These are phyloP conservation scores for Drosophila neotestacea DNA, from an alignment of 2,888 invertebrate genomes.

Conservation along the genomic window DNA sequence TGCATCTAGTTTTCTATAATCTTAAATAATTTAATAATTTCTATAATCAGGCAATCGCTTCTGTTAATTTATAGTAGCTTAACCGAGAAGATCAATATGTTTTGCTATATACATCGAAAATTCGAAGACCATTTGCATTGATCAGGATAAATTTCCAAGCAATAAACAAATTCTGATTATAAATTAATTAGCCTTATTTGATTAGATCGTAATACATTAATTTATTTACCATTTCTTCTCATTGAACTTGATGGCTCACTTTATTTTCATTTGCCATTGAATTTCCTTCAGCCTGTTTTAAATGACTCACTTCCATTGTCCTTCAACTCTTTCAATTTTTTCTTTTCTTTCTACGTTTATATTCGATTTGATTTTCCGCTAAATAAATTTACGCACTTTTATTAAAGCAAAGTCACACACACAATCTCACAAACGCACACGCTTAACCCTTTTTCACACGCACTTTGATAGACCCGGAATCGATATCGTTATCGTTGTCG, in stretches of 20 bases:
- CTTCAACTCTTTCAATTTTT: slow-evolving; percentile 5
- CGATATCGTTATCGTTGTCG: not conserved
- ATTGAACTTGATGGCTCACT: not conserved
- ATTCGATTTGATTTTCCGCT: slow-evolving; percentile 14
- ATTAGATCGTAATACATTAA: not conserved
- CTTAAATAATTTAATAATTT: too few species aligned
- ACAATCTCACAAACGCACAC: not conserved
- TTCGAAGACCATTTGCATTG: not conserved
- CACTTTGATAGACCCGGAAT: slow-evolving; percentile 1
- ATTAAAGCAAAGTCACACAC: slow-evolving; percentile 15
- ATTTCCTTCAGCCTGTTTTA: slow-evolving; percentile 15
- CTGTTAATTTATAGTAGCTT: too few species aligned
- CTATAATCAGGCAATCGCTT: too few species aligned
- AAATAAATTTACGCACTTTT: slow-evolving; percentile 42
- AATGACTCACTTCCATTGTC: slow-evolving; percentile 27
- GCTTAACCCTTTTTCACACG: slow-evolving; percentile 44
- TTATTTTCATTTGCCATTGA: not conserved
- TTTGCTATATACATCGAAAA: not conserved
- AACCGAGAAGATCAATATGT: not conserved
- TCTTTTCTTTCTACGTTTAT: not conserved
- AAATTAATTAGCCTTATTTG: not conserved
- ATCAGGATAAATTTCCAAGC: not conserved
- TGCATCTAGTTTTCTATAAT: too few species aligned
- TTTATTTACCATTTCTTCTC: slow-evolving; percentile 25
- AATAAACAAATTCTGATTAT: not conserved